Evolutionary conservation across 2,113 vertebrate genomes (phyloP).

Genomic region (Chloropsis cyanopogon): DNA sequence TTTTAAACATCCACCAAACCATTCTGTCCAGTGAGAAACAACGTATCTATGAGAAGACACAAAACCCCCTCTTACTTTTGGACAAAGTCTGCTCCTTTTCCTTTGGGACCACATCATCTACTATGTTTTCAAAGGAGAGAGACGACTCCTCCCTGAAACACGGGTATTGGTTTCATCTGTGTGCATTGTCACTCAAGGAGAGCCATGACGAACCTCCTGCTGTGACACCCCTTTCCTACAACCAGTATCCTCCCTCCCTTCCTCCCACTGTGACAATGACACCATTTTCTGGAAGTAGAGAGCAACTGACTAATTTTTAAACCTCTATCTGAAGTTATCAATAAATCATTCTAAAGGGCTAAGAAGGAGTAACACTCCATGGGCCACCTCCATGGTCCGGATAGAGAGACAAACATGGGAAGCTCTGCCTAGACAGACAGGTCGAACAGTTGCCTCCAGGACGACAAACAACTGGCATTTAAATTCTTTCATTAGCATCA

Average conservation of each 20-base stretch:
- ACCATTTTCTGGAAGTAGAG: background rate
- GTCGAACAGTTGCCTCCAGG: accelerated
- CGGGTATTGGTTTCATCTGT: accelerated
- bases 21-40: background rate
- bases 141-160: background rate
- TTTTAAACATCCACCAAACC: background rate
- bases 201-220: background rate
- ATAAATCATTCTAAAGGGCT: background rate
- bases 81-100: background rate
- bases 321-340: background rate
- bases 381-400: background rate
- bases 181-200: too few relatives aligned
- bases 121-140: accelerated
- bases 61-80: background rate
- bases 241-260: background rate
- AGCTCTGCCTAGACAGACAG: background rate
- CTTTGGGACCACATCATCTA: background rate
- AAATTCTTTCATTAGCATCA: background rate
- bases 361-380: background rate
- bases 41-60: background rate
- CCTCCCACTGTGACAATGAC: background rate
- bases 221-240: background rate
- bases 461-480: background rate
- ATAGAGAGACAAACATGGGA: background rate
- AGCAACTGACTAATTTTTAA: background rate